Conservation (phyloP, 2,888 invertebrate species). For the Drosophila barbarae region DNA sequence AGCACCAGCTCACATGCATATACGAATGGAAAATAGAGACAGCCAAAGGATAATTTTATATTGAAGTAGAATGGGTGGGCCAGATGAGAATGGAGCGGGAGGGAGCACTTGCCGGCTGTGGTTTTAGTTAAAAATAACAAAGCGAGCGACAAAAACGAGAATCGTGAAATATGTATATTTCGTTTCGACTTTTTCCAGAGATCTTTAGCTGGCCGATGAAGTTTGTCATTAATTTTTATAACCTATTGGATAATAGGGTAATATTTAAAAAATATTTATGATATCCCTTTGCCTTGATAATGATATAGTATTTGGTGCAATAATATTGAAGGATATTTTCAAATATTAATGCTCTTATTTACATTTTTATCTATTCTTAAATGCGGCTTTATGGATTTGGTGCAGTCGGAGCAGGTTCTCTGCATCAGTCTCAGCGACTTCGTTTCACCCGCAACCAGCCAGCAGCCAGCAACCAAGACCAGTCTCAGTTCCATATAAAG, state of each 20-base stretch:
- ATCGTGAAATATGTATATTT: conserved; percentile 37
- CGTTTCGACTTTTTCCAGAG: conserved; percentile 13
- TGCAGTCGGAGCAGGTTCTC: conserved; percentile 9
- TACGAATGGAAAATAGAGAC: conserved; percentile 22
- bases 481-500: conserved; percentile 18
- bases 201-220: neutral
- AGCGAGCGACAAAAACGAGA: conserved; percentile 39
- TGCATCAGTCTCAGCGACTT: neutral
- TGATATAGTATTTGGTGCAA: neutral
- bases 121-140: conserved; percentile 47
- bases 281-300: neutral
- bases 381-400: neutral
- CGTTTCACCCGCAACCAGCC: no score
- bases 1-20: conserved; percentile 10
- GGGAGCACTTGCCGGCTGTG: conserved; percentile 39
- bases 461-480: neutral
- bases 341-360: neutral
- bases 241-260: neutral
- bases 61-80: conserved; percentile 7
- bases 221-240: neutral
- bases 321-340: neutral
- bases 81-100: conserved; percentile 1
- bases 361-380: neutral
- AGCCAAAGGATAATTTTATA: conserved; percentile 44
- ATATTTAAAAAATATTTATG: neutral